phyloP scores from a whole-genome alignment of 2,113 vertebrate species.

The Prolemur simus region DNA sequence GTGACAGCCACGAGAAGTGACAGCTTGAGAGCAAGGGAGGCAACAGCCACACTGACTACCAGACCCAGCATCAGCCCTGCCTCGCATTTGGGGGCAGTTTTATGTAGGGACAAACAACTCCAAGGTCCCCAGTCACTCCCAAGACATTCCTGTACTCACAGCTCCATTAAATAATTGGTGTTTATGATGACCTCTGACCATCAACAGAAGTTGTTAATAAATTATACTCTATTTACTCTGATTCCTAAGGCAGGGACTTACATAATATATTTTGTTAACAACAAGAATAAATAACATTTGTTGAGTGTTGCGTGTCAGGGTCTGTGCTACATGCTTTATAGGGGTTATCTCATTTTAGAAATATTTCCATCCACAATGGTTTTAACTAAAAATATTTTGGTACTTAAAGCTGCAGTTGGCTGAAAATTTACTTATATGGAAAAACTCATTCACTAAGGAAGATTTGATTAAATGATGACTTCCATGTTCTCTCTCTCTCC shows the following conservation, averaged over 20 bases:
- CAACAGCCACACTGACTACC: background rate
- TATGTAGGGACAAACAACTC: background rate
- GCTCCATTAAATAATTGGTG: background rate
- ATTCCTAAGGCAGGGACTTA: background rate
- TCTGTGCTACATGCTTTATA: background rate
- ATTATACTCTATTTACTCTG: background rate
- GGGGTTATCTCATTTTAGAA: constrained; percentile 40
- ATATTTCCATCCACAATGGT: background rate
- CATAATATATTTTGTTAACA: background rate
- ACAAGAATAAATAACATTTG: background rate
- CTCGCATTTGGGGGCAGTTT: background rate
- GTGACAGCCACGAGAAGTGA: background rate
- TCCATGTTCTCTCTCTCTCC: background rate
- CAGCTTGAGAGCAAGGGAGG: background rate
- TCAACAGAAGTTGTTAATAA: background rate
- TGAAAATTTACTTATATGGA: background rate
- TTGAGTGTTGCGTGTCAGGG: background rate
- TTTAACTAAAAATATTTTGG: constrained; percentile 37
- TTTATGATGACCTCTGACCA: background rate
- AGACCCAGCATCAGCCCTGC: background rate
- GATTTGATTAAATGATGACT: background rate
- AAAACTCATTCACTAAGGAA: background rate
- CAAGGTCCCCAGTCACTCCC: background rate
- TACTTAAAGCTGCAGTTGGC: background rate
- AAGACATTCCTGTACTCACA: background rate